Conservation (phyloP, 2,113 vertebrate species). For the Zapus hudsonius region DNA sequence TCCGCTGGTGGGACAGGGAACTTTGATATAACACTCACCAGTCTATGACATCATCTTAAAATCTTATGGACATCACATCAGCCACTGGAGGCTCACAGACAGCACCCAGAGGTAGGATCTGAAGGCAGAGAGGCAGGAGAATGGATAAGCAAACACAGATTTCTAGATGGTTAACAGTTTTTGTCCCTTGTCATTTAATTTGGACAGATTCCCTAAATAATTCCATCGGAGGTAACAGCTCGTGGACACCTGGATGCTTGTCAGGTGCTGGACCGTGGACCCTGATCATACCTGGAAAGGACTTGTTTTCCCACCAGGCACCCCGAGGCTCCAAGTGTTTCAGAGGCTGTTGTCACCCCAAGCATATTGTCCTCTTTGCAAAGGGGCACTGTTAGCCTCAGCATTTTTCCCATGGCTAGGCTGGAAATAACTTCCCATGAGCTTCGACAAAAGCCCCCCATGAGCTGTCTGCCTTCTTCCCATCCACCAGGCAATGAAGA, state of each 20-base stretch:
- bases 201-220: neutral
- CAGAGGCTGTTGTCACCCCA: conserved; percentile 6
- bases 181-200: neutral
- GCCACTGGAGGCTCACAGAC: neutral
- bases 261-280: neutral
- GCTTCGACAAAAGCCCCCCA: neutral
- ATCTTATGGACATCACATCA: neutral
- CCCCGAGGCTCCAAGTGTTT: conserved; percentile 7
- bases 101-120: neutral
- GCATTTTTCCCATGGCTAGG: neutral
- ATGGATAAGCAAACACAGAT: neutral
- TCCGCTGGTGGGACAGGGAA: neutral
- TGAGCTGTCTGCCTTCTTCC: neutral
- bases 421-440: conserved; percentile 26
- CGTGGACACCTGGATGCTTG: neutral
- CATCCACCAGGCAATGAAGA: neutral
- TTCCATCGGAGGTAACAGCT: neutral
- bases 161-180: neutral
- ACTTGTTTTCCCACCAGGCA: conserved; percentile 19
- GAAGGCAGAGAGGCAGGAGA: neutral
- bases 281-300: conserved; percentile 8
- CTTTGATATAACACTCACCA: neutral
- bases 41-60: neutral
- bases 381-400: neutral
- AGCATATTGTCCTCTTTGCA: conserved; percentile 26